These are phyloP conservation scores for Heliconius sara DNA, from an alignment of 2,888 invertebrate species.

Conservation along the genomic window DNA sequence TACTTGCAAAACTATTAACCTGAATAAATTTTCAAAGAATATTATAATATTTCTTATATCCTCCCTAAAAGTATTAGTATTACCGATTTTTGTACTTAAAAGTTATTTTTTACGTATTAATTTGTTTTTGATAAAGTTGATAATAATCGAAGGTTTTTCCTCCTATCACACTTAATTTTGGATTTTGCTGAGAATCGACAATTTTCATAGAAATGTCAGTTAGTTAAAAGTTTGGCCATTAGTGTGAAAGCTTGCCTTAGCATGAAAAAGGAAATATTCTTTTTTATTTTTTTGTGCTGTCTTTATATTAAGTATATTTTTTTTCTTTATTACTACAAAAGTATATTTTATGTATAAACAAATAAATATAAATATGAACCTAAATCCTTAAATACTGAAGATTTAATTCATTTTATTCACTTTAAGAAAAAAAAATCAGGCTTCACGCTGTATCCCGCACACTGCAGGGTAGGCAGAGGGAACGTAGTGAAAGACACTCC, in stretches of 20 bases:
- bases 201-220: constrained; percentile 10
- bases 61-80: neutral
- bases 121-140: constrained; percentile 7
- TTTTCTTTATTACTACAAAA: too few relatives aligned
- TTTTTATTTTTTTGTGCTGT: neutral
- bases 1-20: neutral
- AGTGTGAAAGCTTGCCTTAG: neutral
- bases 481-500: too few relatives aligned
- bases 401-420: too few relatives aligned
- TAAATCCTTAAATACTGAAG: too few relatives aligned
- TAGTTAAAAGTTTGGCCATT: constrained; percentile 11
- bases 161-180: constrained; percentile 1
- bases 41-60: neutral
- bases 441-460: too few relatives aligned
- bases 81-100: constrained; percentile 24
- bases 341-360: too few relatives aligned
- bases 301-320: too few relatives aligned
- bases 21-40: neutral
- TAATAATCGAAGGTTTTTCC: neutral
- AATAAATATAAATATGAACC: too few relatives aligned
- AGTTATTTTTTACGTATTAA: constrained; percentile 9
- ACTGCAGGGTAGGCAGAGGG: too few relatives aligned
- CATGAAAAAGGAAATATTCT: neutral
- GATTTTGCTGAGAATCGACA: neutral
- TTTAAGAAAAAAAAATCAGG: too few relatives aligned